Evolutionary conservation across 2,113 vertebrate genomes (phyloP), one percentile per base, ranked within the genome.

Genomic region (Callionymus lyra): DNA sequence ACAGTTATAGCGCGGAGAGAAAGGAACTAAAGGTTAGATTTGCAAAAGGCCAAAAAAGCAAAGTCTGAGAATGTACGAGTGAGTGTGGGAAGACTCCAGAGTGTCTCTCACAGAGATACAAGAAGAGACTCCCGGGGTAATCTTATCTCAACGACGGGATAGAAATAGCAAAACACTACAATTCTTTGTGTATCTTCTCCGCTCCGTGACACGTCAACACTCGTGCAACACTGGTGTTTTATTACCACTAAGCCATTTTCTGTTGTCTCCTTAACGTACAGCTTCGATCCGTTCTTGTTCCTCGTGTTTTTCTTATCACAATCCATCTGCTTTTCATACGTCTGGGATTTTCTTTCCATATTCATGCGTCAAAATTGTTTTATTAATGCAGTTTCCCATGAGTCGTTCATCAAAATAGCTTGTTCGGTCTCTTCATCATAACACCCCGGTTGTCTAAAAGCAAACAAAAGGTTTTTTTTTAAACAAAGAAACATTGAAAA

Each of bases 111-210:
- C 47, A 21, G 16, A 69, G 67, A 68, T 67, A 72, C 12, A 39
- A 43, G 36, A 44, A 66, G 65, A 70, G 56, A 56, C 49, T 54
- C 40, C 48, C 35, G 38, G 51, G 55, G 58, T 44, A 46, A 42
- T 72, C 70, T 77, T 68, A 75, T 80, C 77, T 79, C 49, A 76
- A 64, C 35, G 48, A 75, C 57, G 39, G 49, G 60, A 65, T 79
- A 53, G 63, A 82, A 80, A 82, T 79, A 80, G 71, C 48, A 27
- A 43, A 59, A 46, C n/a, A 16, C 44, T 40, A 42, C 48, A 38
- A 31, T 53, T 52, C 45, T 45, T 50, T 48, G 41, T 11, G 48
- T 58, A 46, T 46, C 55, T 41, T 53, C 64, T 63, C 50, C 50
- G 42, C 53, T 34, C 31, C 40, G 13, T 27, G 41, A 63, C 62